Conservation (phyloP, 2,888 invertebrate genomes). For the Orthosia cruda region DNA sequence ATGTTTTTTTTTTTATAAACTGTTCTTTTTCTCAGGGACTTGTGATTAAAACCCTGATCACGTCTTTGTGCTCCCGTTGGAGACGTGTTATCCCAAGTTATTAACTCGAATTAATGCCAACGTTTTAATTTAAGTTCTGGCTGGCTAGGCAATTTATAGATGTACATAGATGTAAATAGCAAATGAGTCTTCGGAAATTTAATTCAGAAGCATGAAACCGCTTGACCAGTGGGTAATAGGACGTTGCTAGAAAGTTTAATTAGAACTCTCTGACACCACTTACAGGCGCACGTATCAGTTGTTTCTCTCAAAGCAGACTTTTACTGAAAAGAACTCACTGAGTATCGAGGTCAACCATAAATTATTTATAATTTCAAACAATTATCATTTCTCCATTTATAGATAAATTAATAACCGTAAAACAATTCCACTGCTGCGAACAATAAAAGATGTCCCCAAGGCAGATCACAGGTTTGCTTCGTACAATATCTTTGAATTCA, state of each 20-base stretch:
- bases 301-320: constrained; percentile 14
- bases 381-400: constrained; percentile 11
- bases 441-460: constrained; percentile 48
- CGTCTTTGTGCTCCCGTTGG: constrained; percentile 66
- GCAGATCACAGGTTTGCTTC: constrained; percentile 43
- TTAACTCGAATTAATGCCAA: constrained; percentile 67
- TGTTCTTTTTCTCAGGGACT: constrained; percentile 34
- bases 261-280: constrained; percentile 49
- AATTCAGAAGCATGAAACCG: constrained; percentile 49
- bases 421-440: constrained; percentile 40
- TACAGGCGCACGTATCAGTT: constrained; percentile 35
- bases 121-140: constrained; percentile 70
- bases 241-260: constrained; percentile 59
- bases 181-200: constrained; percentile 60
- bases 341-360: neutral
- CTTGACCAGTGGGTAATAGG: constrained; percentile 44
- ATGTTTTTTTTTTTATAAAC: constrained; percentile 36
- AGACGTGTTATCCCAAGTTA: constrained; percentile 73
- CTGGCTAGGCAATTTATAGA: constrained; percentile 53
- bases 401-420: constrained; percentile 29
- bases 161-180: constrained; percentile 49
- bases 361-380: constrained; percentile 18
- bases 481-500: constrained; percentile 60
- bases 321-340: neutral
- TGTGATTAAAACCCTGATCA: constrained; percentile 70